Evolutionary conservation across 2,888 invertebrate genomes (phyloP), one percentile per base, ranked within the genome.

Genomic region (Entomobrya proxima): DNA sequence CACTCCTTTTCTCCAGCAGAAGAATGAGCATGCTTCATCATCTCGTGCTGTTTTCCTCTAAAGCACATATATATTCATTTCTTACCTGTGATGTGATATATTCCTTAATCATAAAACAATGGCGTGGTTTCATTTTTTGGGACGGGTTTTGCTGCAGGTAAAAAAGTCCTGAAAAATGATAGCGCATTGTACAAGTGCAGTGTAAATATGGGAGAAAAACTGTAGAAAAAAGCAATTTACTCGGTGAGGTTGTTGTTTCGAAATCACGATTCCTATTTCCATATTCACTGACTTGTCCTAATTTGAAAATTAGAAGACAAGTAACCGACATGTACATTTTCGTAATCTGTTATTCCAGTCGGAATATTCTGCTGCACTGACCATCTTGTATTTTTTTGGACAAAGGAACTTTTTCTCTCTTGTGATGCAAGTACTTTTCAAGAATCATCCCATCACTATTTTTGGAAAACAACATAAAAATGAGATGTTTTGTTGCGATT

Each of bases 291-390:
- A 72, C 40, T 72, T 44, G 74, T 30, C 37, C 80, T 81, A 74
- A 74, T 81, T 81, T 74, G 74, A 74, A 81, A 74, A 81, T 72
- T 47, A 81, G 58, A 81, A 74, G 81, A 58, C 58, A 81, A 44
- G 50, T 40, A 55, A 35, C 80, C 55, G 72, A 52, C 81, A 74
- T 44, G 67, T 72, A 55, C 58, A 55, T 47, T 61, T 77, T 52
- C 75, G 13, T 47, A 47, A 47, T 47, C n/a, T n/a, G n/a, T 47
- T 47, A 47, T 47, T 47, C 47, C n/a, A 47, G 47, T 9, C 7
- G 5, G n/a, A 47, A 9, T n/a, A n/a, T n/a, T n/a, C n/a, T n/a
- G n/a, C n/a, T n/a, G 47, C 47, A 47, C 13, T n/a, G n/a, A n/a
- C n/a, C n/a, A n/a, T n/a, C n/a, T n/a, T n/a, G n/a, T n/a, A n/a